phyloP scores from a whole-genome alignment of 2,113 vertebrate species.

The Lynx canadensis region DNA sequence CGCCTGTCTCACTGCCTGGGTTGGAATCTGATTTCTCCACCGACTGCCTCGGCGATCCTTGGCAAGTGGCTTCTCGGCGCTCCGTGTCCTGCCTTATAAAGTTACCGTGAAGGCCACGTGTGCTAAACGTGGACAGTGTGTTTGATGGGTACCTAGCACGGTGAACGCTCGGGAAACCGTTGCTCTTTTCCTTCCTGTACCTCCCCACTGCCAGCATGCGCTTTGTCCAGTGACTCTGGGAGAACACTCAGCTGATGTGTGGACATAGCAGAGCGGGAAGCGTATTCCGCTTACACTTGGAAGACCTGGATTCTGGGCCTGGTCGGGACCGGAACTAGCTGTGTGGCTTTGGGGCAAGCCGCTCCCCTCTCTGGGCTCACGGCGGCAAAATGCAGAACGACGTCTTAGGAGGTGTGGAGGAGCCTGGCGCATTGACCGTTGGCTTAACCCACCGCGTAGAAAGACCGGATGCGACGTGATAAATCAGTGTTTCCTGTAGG shows the following conservation, averaged over 20 bases:
- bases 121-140: accelerated
- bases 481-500: not conserved
- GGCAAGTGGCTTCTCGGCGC: not conserved
- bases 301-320: not conserved
- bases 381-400: accelerated
- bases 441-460: accelerated
- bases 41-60: too few species aligned
- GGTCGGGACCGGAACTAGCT: not conserved
- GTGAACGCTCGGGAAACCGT: accelerated
- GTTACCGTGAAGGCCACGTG: accelerated
- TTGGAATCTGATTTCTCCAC: not conserved
- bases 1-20: accelerated
- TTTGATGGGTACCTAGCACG: accelerated
- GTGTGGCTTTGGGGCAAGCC: not conserved
- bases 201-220: accelerated
- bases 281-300: accelerated
- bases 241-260: not conserved
- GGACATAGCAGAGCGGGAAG: accelerated
- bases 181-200: accelerated
- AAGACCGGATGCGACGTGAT: accelerated
- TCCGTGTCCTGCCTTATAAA: not conserved
- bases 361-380: not conserved
- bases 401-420: accelerated
- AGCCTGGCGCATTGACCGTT: accelerated
- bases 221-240: not conserved